Conservation (phyloP, 2,888 invertebrate genomes). For the Chaetoderma sp. region DNA sequence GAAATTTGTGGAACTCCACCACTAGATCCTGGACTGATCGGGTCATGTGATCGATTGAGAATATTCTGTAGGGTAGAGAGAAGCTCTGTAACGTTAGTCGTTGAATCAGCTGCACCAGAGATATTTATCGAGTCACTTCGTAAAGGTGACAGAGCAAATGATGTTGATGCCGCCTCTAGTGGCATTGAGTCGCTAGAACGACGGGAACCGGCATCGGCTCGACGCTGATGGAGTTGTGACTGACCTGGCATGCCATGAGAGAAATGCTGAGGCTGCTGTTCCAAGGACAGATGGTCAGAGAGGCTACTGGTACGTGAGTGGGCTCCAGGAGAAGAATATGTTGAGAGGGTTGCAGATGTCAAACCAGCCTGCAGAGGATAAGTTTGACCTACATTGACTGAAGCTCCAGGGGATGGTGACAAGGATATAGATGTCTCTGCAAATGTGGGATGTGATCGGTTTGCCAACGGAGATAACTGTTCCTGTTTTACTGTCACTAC, state of each 20-base stretch:
- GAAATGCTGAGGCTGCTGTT: not conserved
- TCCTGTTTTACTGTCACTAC: not conserved
- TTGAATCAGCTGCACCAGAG: conserved; percentile 43
- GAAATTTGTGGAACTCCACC: conserved; percentile 36
- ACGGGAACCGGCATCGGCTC: not conserved
- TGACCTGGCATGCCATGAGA: not conserved
- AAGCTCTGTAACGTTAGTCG: conserved; percentile 41
- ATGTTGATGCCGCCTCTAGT: not conserved
- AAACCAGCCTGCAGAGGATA: not conserved
- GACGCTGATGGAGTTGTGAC: not conserved
- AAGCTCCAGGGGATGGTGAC: not conserved
- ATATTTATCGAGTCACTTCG: not conserved
- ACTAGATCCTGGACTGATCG: conserved; percentile 6
- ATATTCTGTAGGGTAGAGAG: conserved; percentile 39
- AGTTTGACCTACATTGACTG: not conserved
- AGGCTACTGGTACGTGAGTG: not conserved
- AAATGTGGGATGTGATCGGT: no score
- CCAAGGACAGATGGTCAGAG: no score
- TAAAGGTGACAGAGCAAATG: not conserved
- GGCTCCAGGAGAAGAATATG: not conserved
- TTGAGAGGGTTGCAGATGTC: not conserved
- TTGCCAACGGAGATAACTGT: not conserved
- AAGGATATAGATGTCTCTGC: not conserved
- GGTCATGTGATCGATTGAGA: conserved; percentile 24
- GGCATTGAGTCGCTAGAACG: not conserved